Base-by-base conservation (phyloP, 2,113 vertebrate genomes). In the Elephantulus edwardii region DNA sequence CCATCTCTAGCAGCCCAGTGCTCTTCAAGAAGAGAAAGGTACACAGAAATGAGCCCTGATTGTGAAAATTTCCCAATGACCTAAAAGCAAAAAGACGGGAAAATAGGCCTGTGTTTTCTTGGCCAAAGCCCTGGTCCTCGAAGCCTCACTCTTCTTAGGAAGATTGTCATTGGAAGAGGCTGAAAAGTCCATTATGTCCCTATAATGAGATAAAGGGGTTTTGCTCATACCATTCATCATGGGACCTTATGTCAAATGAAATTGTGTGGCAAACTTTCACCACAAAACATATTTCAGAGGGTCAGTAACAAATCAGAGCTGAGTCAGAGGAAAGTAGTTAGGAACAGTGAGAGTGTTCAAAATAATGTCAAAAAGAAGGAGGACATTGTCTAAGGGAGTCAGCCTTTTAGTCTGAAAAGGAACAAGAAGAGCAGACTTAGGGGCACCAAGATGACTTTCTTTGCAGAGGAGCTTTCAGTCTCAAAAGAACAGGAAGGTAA, bases 211-310 rank as follows among this genome's bases (percentile, higher is more conserved):
- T 64, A 80, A 80, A 40, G 17, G 28, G 17, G 38, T 80, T 83
- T 79, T 89, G 70, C 64, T 86, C 48, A 54, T 79, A 58, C 40
- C 5, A 38, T 77, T 88, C 3, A 60, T 87, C 58, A 80, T 50
- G 44, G 48, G n/a, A 79, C 30, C 44, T 66, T 83, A 20, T 89
- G n/a, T 71, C 74, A 80, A 64, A 66, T 35, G 28, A 17, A 90
- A 81, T 28, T 92, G 62, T 92, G 62, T 78, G 58, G 82, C 56
- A 77, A 7, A 80, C 9, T 87, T 83, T 60, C n/a, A 77, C 40
- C 56, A 82, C 14, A 72, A 81, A 93, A 77, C 11, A n/a, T 76
- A 77, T 90, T 88, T 88, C 22, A 92, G 48, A 58, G 40, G n/a
- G 35, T 68, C 72, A 84, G 26, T 35, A 60, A 66, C 4, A 77